Evolutionary conservation across 1,140 invertebrate species (phyloP), one percentile per base, ranked within the genome.

Genomic region (Mamestra configurata): DNA sequence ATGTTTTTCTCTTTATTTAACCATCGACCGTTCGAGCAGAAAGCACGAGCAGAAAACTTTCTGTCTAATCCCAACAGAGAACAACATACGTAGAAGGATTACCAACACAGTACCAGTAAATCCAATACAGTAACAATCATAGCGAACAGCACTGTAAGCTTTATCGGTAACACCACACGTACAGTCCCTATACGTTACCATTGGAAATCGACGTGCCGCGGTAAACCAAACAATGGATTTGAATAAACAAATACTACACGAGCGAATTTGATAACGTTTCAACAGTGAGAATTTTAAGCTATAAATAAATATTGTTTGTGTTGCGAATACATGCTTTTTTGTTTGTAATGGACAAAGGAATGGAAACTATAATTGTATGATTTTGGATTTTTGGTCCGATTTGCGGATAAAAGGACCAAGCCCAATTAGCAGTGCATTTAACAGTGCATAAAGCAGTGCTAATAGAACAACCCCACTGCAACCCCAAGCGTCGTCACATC

Each of bases 161-260:
- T 22, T 59, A 7, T 59, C 55, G 13, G 53, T 15, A 27, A 59
- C 18, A 20, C n/a, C 13, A 20, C 35, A 40, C 35, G 24, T 59
- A 64, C n/a, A 66, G 40, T 40, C 35, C 18, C 18, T 66, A 13
- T 37, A 40, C 35, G 35, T 22, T 66, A 20, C 35, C 61, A 40
- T 66, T 18, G 4, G 61, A 22, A 61, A 66, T 66, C 61, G 35
- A 40, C 35, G 61, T 40, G 61, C 18, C 18, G 61, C 35, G 61
- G 61, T 40, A 66, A 64, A 43, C 61, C 35, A 66, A 66, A 66
- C 61, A 66, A 66, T 13, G 61, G 15, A 40, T 66, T 66, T 40
- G 61, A 66, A 66, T 66, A 22, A 37, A 43, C 35, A 66, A 66
- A 43, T 40, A 66, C n/a, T 18, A 40, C 35, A 66, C 53, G 13